These are phyloP conservation scores for Periophthalmodon schlosseri DNA, from an alignment of 2,113 vertebrate species.

Conservation along the genomic window DNA sequence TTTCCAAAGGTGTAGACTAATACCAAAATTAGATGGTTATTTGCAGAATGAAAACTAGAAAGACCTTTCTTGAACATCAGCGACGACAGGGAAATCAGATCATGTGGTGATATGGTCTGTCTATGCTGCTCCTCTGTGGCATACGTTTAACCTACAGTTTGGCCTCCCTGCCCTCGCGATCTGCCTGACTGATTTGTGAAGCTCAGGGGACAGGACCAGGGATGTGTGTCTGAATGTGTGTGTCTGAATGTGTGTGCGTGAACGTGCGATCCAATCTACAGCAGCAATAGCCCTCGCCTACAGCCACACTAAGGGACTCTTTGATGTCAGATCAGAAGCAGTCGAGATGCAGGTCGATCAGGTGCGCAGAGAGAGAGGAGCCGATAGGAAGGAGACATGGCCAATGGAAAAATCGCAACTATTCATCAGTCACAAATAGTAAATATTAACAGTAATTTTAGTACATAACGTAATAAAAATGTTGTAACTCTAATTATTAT, in stretches of 20 bases:
- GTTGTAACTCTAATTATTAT: too few species aligned
- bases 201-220: conserved; percentile 54
- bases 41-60: neutral
- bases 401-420: conserved; percentile 14
- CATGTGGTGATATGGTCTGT: conserved; percentile 46
- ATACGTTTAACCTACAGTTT: conserved; percentile 72
- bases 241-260: conserved; percentile 17
- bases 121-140: conserved; percentile 50
- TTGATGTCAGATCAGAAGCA: conserved; percentile 78
- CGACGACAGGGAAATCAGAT: neutral
- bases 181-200: conserved; percentile 73
- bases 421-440: conserved; percentile 27
- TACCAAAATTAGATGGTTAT: neutral
- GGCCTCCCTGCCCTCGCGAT: conserved; percentile 70
- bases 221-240: conserved; percentile 36
- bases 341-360: conserved; percentile 69
- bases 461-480: too few species aligned
- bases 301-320: conserved; percentile 40
- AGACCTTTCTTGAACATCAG: neutral
- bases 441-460: neutral
- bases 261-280: conserved; percentile 48
- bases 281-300: conserved; percentile 38
- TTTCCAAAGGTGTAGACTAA: neutral
- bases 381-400: conserved; percentile 19
- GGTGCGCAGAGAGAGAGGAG: conserved; percentile 46